A percentile compares a stretch with the other conserved stretches of the same genome.
These are phyloP conservation scores for Phrynocephalus forsythii DNA, from an alignment of 2,797 vertebrate genomes.

Conservation along the genomic window DNA sequence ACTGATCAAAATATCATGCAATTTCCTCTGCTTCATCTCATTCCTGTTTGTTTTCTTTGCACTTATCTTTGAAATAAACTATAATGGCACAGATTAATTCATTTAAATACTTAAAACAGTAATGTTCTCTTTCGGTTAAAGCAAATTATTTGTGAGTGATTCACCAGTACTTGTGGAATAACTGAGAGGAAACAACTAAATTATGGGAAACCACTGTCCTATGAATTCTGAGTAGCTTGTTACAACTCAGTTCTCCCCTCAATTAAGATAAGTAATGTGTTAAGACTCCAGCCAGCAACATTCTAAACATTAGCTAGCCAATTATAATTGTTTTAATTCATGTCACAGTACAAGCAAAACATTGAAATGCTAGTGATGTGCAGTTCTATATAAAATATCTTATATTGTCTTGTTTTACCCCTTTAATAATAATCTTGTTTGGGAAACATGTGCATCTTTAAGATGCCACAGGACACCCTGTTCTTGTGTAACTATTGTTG, in stretches of 20 bases:
- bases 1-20: neutral
- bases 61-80: neutral
- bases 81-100: neutral
- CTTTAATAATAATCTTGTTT: neutral
- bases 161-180: neutral
- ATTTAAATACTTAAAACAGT: neutral
- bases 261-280: neutral
- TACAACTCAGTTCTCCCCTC: neutral
- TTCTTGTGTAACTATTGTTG: neutral
- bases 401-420: neutral
- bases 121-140: neutral
- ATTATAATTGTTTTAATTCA: slow-evolving; percentile 14
- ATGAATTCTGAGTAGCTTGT: neutral
- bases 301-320: slow-evolving; percentile 22
- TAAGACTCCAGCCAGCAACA: neutral
- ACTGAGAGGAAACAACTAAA: neutral
- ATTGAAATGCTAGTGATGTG: neutral
- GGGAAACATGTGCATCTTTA: neutral
- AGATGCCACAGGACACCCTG: neutral
- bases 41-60: neutral
- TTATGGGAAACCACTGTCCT: neutral
- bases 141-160: neutral
- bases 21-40: neutral
- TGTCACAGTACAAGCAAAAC: slow-evolving; percentile 20
- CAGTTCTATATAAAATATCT: neutral